Evolutionary conservation across 2,888 invertebrate genomes (phyloP), one percentile per base, ranked within the genome.

Genomic region (Orgyia antiqua): DNA sequence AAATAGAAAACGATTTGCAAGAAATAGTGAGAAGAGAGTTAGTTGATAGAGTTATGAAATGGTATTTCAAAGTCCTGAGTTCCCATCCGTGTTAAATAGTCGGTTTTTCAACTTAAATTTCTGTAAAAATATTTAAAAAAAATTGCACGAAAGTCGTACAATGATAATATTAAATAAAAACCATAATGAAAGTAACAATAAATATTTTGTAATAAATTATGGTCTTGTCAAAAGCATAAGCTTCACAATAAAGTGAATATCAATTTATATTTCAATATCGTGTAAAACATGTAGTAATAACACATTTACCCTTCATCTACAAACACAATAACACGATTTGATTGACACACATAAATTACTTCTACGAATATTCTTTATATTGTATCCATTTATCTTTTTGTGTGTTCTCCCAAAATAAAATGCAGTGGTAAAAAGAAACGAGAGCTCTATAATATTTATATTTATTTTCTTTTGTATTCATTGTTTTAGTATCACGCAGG

Each of bases 301-400:
- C 18, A 33, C 7, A 15, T 24, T 19, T 10, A 2, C 12, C 10
- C 7, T 30, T 28, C 27, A 28, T 19, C n/a, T n/a, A 20, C 20
- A 20, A 3, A 20, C 3, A 20, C 3, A 20, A 20, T 20, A n/a
- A 6, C 15, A 6, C 4, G 15, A 15, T 54, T 54, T 50, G 50
- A 50, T 54, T 54, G 50, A 54, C 55, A 54, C n/a, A 33, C 33
- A 39, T 39, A 50, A 28, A 39, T 50, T 40, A 38, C 34, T 10
- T 37, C 33, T 36, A 33, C 27, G 36, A 36, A 41, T 45, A 38
- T 28, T 12, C n/a, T 33, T 29, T 11, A 31, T 20, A 40, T 51
- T 51, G 32, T 33, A 37, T 18, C 9, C 34, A 51, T 50, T 51
- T 50, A 54, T 54, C 42, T 50, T 53, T 27, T 34, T 21, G 38